Evolutionary conservation across 2,113 vertebrate species (phyloP).

Genomic region (Crotophaga sulcirostris): DNA sequence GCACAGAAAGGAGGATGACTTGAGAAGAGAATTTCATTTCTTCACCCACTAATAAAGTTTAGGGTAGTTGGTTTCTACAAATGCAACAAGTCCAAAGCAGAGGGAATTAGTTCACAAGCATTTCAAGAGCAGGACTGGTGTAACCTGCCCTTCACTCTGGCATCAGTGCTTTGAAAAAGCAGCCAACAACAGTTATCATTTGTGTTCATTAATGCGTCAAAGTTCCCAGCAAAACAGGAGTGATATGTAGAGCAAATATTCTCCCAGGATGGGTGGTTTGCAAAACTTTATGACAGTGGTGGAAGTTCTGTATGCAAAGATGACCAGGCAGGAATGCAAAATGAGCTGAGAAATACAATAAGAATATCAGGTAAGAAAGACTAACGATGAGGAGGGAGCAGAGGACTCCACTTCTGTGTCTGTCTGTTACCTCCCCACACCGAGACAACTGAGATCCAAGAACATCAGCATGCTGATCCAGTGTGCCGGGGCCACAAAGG

Average conservation of each 20-base stretch:
- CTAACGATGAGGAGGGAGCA: background rate
- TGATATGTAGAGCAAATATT: background rate
- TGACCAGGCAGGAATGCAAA: background rate
- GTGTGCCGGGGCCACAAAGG: background rate
- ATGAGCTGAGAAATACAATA: background rate
- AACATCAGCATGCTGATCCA: background rate
- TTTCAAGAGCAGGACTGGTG: background rate
- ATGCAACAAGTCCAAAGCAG: background rate
- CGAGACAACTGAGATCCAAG: accelerated
- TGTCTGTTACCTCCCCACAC: background rate
- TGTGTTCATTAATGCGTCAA: background rate
- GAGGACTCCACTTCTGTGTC: background rate
- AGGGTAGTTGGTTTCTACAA: background rate
- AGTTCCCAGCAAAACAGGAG: background rate
- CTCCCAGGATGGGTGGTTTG: background rate
- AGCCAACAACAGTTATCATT: too few relatives aligned
- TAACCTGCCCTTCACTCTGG: background rate
- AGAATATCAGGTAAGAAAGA: background rate
- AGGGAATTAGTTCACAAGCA: background rate
- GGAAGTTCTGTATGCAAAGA: background rate
- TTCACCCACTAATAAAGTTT: background rate
- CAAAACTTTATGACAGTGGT: background rate
- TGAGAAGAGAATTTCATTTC: background rate
- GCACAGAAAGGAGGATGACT: background rate
- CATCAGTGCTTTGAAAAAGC: too few relatives aligned